Evolutionary conservation across 2,797 vertebrate species (phyloP).

Genomic region (Heterohyrax brucei): DNA sequence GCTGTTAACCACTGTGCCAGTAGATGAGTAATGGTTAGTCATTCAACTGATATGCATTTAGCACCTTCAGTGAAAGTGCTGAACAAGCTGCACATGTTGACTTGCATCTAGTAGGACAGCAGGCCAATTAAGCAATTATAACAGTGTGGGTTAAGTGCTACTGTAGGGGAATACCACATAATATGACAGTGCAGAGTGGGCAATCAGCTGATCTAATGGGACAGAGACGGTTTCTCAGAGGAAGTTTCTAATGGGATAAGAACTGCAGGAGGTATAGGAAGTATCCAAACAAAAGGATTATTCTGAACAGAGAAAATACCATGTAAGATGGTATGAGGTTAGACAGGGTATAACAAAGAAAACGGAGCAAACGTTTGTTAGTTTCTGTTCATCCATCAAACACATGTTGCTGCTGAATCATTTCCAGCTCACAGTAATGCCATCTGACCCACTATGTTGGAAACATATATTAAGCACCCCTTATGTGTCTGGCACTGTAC

Average conservation of each 20-base stretch:
- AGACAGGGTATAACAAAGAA: background rate
- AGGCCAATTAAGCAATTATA: background rate
- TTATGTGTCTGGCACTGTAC: background rate
- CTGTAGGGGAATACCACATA: background rate
- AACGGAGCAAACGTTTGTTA: background rate
- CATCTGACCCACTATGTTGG: background rate
- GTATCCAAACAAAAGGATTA: background rate
- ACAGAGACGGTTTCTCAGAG: background rate
- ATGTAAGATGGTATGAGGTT: background rate
- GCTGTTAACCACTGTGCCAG: too few species aligned
- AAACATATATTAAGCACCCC: background rate
- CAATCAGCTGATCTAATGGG: background rate
- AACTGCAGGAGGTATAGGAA: fast-evolving
- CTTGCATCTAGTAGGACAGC: background rate
- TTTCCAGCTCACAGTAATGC: too few species aligned
- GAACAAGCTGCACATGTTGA: background rate
- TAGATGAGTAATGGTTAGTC: background rate
- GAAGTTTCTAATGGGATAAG: background rate
- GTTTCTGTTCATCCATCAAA: background rate
- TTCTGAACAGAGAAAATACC: background rate
- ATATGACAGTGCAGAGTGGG: background rate
- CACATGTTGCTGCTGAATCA: background rate
- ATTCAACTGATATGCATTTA: background rate
- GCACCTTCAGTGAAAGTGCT: background rate
- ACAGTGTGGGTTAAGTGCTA: background rate